Base-by-base conservation (phyloP, 1,140 invertebrate genomes). In the Lordiphosa collinella region DNA sequence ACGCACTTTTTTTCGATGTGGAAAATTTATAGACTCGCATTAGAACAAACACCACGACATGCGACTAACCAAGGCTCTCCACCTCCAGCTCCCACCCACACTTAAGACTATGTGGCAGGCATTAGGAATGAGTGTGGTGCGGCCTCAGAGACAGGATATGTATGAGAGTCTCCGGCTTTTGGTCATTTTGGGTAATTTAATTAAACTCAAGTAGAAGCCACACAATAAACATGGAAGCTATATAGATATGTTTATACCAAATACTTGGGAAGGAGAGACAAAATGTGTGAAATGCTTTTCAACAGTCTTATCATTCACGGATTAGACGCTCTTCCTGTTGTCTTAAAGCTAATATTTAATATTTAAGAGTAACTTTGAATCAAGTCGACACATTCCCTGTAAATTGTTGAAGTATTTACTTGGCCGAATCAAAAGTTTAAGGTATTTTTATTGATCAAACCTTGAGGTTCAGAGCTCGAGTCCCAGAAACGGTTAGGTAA, bases 1-100 rank as follows among this genome's bases (percentile, higher is more conserved):
- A 68, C 65, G 65, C 64, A 68, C 56, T 68, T 68, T 60, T 68
- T 25, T 43, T 25, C 63, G 29, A 58, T 63, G 53, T 51, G 49
- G 49, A 4, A 61, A 69, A 70, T 70, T 70, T 69, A 70, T 70
- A 62, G 50, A 40, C 34, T 66, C 65, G 55, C 66, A 70, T 70
- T 70, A 70, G 57, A 70, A 70, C 69, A 52, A 62, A 62, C 44
- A 54, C 64, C 48, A 62, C 65, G 64, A 69, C 66, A 69, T 32
- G 36, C 49, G 47, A 32, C 46, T 34, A 50, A 53, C 14, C 16
- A 29, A 44, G 16, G 37, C 13, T 35, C 13, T 16, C n/a, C n/a
- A 25, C 31, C 31, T 11, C 35, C 13, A 31, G 22, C 32, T 11
- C 32, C 35, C 10, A 0, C 29, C 7, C 52, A 48, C 63, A 68